These are phyloP conservation scores for Pyrrhosoma nymphula DNA, from an alignment of 2,888 invertebrate species.

Conservation along the genomic window DNA sequence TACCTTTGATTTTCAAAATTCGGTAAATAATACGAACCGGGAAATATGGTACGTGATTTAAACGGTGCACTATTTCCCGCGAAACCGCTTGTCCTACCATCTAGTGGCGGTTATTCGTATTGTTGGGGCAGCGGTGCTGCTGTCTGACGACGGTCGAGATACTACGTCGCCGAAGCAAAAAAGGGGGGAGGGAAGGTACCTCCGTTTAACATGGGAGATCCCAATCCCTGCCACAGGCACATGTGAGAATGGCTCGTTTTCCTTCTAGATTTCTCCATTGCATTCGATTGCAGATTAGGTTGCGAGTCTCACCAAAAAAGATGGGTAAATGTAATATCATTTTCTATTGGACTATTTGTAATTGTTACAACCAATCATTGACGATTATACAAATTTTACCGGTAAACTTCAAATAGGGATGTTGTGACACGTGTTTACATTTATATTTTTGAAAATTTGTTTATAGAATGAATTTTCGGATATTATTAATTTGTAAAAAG, in stretches of 20 bases:
- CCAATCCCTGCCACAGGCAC: slow-evolving; percentile 43
- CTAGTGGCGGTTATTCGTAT: too few species aligned
- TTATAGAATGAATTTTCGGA: not conserved
- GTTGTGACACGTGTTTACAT: slow-evolving; percentile 12
- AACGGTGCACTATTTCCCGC: too few species aligned
- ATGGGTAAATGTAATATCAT: not conserved
- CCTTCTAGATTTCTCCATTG: slow-evolving; percentile 17
- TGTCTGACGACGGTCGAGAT: too few species aligned
- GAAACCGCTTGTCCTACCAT: too few species aligned
- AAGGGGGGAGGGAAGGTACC: too few species aligned
- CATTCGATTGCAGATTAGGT: not conserved
- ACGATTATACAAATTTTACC: not conserved
- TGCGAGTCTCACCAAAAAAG: not conserved
- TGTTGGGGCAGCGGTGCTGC: too few species aligned
- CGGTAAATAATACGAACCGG: too few species aligned
- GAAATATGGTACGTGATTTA: too few species aligned
- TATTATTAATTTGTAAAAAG: not conserved
- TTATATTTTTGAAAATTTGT: slow-evolving; percentile 16
- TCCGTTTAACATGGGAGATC: too few species aligned
- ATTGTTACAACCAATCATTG: slow-evolving; percentile 54
- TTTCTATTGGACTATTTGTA: slow-evolving; percentile 53
- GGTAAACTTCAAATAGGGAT: slow-evolving; percentile 43
- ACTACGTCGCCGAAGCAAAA: too few species aligned
- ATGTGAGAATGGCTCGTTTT: slow-evolving; percentile 59
- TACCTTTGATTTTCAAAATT: too few species aligned